These are phyloP conservation scores for Miniopterus natalensis DNA, from an alignment of 2,113 vertebrate species.

Conservation along the genomic window DNA sequence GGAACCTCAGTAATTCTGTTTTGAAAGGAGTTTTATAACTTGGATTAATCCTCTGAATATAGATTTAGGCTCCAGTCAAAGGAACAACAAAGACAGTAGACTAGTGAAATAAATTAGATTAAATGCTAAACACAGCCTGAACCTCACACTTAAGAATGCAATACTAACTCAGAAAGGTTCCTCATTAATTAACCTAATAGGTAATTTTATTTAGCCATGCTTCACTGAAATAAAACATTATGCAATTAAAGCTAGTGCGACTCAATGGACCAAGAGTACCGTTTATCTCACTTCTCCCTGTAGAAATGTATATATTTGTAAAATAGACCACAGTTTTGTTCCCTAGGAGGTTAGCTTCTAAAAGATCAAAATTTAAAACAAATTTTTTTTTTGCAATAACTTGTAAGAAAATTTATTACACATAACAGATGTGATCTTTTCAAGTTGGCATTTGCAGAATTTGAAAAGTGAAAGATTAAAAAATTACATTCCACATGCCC, in stretches of 20 bases:
- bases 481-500: slow-evolving; percentile 86
- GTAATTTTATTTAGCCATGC: slow-evolving; percentile 70
- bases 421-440: slow-evolving; percentile 70
- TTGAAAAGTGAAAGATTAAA: slow-evolving; percentile 85
- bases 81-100: slow-evolving; percentile 21
- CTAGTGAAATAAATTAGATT: slow-evolving; percentile 38
- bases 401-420: slow-evolving; percentile 41
- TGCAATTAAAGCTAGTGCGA: slow-evolving; percentile 8
- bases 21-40: slow-evolving; percentile 43
- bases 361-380: slow-evolving; percentile 14
- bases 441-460: slow-evolving; percentile 75
- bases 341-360: neutral
- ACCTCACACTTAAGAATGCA: slow-evolving; percentile 25
- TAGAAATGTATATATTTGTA: slow-evolving; percentile 53
- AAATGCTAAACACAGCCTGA: slow-evolving; percentile 54
- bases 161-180: slow-evolving; percentile 55
- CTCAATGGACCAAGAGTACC: slow-evolving; percentile 14
- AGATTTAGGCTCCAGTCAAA: neutral
- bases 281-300: slow-evolving; percentile 52
- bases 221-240: slow-evolving; percentile 63
- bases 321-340: slow-evolving; percentile 38
- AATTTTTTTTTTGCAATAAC: neutral
- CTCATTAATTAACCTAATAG: slow-evolving; percentile 57
- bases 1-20: neutral
- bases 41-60: neutral